Evolutionary conservation across 2,113 vertebrate species (phyloP).

Genomic region (Pomatostomus ruficeps): DNA sequence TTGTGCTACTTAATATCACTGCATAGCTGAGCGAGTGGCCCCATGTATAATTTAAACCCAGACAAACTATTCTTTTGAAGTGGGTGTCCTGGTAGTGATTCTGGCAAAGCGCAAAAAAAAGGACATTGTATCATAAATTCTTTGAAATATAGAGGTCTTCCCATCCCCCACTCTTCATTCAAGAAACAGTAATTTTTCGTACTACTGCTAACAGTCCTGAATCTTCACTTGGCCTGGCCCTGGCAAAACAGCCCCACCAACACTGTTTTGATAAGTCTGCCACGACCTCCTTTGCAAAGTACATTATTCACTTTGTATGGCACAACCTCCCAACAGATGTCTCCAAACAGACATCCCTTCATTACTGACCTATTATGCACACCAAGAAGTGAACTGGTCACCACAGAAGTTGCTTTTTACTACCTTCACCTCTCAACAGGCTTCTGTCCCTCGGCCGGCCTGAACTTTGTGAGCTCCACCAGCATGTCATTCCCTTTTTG

Average conservation of each 20-base stretch:
- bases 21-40: not conserved
- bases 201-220: not conserved
- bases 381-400: not conserved
- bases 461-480: not conserved
- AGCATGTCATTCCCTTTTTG: not conserved
- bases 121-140: not conserved
- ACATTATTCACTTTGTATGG: not conserved
- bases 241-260: not conserved
- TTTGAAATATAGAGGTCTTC: not conserved
- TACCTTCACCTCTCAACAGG: not conserved
- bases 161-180: not conserved
- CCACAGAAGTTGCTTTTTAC: not conserved
- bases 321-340: not conserved
- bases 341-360: not conserved
- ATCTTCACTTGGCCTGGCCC: not conserved
- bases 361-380: not conserved
- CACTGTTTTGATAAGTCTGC: not conserved
- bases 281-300: not conserved
- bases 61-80: not conserved
- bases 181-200: not conserved
- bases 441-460: not conserved
- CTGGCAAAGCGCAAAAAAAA: not conserved
- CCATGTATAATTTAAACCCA: not conserved
- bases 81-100: not conserved
- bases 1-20: not conserved